phyloP scores from a whole-genome alignment of 53 echinoderm and acorn worm genomes.

The Patiria pectinifera region DNA sequence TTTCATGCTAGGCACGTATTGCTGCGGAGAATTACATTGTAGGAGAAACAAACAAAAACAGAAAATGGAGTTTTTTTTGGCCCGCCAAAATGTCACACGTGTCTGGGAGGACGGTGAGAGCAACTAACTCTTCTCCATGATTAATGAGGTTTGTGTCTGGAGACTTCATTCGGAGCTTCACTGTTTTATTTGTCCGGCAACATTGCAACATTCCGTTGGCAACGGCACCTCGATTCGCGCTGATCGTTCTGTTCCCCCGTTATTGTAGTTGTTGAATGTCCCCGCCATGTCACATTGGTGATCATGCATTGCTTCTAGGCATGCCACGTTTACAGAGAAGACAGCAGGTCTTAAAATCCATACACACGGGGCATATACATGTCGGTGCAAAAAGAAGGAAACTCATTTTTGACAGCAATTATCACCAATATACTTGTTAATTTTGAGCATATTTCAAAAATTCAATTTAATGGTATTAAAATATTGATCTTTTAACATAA shows the following conservation, averaged over 20 bases:
- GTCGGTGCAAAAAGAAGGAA: too few relatives aligned
- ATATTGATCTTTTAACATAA: too few relatives aligned
- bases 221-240: not conserved
- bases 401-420: too few relatives aligned
- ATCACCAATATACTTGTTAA: too few relatives aligned
- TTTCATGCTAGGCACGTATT: not conserved
- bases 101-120: not conserved
- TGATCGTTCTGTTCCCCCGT: not conserved
- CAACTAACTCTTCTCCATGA: too few relatives aligned
- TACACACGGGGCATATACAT: not conserved
- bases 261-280: not conserved
- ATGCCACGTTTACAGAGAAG: not conserved
- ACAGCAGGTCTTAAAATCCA: not conserved
- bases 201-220: not conserved
- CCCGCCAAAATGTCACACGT: not conserved
- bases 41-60: not conserved
- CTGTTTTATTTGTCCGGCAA: not conserved
- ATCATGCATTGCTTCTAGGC: not conserved
- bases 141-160: too few relatives aligned
- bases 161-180: not conserved
- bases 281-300: not conserved
- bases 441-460: too few relatives aligned
- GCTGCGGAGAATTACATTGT: not conserved
- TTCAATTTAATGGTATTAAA: too few relatives aligned
- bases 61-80: not conserved